phyloP scores from a whole-genome alignment of 2,888 invertebrate genomes.

The Bugula neritina region DNA sequence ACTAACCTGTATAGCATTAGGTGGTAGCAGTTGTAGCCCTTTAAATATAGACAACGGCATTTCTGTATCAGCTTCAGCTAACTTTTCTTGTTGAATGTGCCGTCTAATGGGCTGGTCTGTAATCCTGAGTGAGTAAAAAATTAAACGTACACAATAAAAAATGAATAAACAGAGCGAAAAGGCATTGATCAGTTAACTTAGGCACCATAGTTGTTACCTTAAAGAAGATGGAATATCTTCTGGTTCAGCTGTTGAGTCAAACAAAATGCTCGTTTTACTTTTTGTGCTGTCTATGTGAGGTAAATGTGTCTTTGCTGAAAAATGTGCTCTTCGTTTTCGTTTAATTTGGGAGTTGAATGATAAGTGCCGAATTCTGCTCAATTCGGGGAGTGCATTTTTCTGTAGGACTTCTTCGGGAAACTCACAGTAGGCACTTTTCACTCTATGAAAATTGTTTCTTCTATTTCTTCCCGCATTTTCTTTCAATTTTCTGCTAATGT shows the following conservation, averaged over 20 bases:
- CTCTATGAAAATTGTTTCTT: slow-evolving; percentile 37
- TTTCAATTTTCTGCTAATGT: slow-evolving; percentile 39
- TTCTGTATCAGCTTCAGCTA: slow-evolving; percentile 1
- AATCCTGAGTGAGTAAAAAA: slow-evolving; percentile 31
- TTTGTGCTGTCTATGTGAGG: not conserved
- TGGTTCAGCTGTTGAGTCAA: not conserved
- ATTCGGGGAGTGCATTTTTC: slow-evolving; percentile 27
- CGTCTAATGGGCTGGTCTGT: slow-evolving; percentile 44
- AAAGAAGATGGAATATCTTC: not conserved
- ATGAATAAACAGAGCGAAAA: too few relatives aligned
- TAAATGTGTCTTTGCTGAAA: not conserved
- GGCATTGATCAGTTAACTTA: too few relatives aligned
- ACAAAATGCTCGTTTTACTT: not conserved
- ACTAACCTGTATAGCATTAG: slow-evolving; percentile 24
- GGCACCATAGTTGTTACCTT: not conserved
- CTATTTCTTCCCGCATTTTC: slow-evolving; percentile 33
- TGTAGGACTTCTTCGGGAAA: slow-evolving; percentile 36
- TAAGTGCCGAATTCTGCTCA: not conserved
- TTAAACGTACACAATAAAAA: too few relatives aligned
- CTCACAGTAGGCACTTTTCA: slow-evolving; percentile 41
- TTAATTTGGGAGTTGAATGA: slow-evolving; percentile 22
- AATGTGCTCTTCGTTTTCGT: slow-evolving; percentile 13
- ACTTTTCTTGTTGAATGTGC: slow-evolving; percentile 40
- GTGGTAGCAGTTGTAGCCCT: slow-evolving; percentile 9
- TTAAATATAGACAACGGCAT: slow-evolving; percentile 4